phyloP scores from a whole-genome alignment of 2,797 vertebrate species.

The Alcedo quadribrachys region DNA sequence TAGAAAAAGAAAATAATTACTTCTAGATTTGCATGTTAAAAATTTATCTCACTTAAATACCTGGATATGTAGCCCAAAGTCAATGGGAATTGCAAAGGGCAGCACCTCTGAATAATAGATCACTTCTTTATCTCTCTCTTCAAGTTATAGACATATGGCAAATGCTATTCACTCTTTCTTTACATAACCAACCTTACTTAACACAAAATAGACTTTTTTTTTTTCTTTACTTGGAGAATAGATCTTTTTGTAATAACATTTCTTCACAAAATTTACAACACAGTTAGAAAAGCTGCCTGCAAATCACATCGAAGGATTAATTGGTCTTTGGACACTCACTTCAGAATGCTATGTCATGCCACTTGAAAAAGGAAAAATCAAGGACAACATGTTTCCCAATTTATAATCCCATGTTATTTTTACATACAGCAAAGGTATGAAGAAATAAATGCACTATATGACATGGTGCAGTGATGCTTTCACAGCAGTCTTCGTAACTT shows the following conservation, averaged over 20 bases:
- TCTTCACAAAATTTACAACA: background rate
- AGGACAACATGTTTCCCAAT: background rate
- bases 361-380: background rate
- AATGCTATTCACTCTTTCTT: background rate
- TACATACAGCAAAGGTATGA: background rate
- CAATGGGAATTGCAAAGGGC: background rate
- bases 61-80: background rate
- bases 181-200: background rate
- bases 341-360: background rate
- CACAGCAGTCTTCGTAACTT: background rate
- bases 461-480: background rate
- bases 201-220: background rate
- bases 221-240: background rate
- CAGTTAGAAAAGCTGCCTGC: background rate
- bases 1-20: background rate
- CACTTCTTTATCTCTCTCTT: background rate
- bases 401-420: background rate
- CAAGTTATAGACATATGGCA: background rate
- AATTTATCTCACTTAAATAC: background rate
- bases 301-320: background rate
- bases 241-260: background rate
- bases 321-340: background rate
- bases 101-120: conserved; percentile 14
- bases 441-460: background rate
- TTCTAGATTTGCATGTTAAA: background rate